Percentiles rank a stretch among this genome's conserved stretches.
phyloP scores from a whole-genome alignment of 2,888 invertebrate genomes.

The Lypha dubia region DNA sequence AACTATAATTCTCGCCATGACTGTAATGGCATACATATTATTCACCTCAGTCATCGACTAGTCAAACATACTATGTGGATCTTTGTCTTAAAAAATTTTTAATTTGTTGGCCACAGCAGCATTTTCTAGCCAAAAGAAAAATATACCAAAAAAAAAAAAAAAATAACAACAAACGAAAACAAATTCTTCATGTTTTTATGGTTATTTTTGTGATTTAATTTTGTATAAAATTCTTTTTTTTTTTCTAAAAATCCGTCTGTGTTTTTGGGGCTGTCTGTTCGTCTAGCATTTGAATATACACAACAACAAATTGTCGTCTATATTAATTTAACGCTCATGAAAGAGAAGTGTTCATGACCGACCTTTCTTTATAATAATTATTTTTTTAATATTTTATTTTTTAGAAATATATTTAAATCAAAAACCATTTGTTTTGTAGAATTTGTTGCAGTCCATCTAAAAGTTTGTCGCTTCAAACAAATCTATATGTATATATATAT shows the following conservation, averaged over 20 bases:
- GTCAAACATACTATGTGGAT: constrained; percentile 23
- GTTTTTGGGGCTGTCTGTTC: constrained; percentile 48
- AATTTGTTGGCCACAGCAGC: constrained; percentile 57
- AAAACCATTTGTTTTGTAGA: constrained; percentile 29
- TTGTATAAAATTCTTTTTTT: constrained; percentile 4
- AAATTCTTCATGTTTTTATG: constrained; percentile 58
- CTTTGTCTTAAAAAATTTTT: constrained; percentile 21
- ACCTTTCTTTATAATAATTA: constrained; percentile 41
- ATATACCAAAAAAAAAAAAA: constrained; percentile 4
- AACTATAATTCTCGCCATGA: constrained; percentile 1
- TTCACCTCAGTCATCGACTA: constrained; percentile 33
- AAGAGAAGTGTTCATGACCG: constrained; percentile 52
- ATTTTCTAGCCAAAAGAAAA: constrained; percentile 53
- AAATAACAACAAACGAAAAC: constrained; percentile 37
- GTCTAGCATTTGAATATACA: constrained; percentile 49
- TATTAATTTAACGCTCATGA: constrained; percentile 32
- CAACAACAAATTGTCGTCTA: constrained; percentile 38
- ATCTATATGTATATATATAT: too few relatives aligned
- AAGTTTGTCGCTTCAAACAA: background rate
- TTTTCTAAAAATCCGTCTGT: constrained; percentile 32
- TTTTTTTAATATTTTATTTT: background rate
- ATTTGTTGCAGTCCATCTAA: constrained; percentile 28
- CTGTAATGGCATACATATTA: constrained; percentile 19
- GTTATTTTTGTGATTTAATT: constrained; percentile 58
- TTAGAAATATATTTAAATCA: constrained; percentile 3